Evolutionary conservation across 2,113 vertebrate genomes (phyloP).

Genomic region (Pterocles burchelli): DNA sequence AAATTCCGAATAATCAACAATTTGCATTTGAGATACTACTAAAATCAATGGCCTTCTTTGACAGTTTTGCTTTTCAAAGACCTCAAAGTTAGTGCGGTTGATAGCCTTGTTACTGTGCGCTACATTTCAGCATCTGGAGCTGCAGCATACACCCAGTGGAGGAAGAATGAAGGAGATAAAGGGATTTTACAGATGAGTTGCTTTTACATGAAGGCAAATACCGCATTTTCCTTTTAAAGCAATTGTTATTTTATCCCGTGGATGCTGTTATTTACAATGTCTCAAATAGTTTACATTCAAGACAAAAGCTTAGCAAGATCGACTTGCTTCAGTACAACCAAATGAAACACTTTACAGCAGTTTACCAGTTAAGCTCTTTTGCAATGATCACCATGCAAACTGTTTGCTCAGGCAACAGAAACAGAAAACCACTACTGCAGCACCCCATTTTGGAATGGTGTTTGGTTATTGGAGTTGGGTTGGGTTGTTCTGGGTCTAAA

Average conservation of each 20-base stretch:
- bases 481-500: neutral
- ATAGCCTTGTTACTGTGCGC: neutral
- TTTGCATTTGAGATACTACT: neutral
- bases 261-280: neutral
- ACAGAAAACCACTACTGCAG: neutral
- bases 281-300: neutral
- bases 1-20: conserved; percentile 8
- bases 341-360: neutral
- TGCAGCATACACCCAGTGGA: neutral
- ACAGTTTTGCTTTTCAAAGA: neutral
- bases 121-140: neutral
- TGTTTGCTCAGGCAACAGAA: neutral
- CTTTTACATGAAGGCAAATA: conserved; percentile 11
- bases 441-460: neutral
- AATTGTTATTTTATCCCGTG: neutral
- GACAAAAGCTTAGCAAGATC: neutral
- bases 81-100: neutral
- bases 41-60: neutral
- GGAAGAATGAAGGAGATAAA: neutral
- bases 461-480: neutral
- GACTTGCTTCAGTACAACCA: neutral
- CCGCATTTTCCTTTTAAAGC: neutral
- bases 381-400: neutral
- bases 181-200: neutral
- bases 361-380: neutral